A percentile compares a stretch with the other conserved stretches of the same genome.
Evolutionary conservation across 2,888 invertebrate genomes (phyloP).

Genomic region (Eupithecia vulgata): DNA sequence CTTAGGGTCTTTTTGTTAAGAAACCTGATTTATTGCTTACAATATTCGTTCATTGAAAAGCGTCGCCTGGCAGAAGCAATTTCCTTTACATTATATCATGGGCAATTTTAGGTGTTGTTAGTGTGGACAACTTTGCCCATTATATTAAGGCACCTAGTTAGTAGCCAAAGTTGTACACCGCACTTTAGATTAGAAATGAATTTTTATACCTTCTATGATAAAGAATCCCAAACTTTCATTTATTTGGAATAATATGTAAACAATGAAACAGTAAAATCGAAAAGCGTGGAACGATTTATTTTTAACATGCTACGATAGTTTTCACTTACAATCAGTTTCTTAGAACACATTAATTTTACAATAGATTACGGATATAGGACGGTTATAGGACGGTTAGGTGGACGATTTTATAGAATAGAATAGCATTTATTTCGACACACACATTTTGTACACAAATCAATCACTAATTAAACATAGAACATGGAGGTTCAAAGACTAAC

Average conservation of each 20-base stretch:
- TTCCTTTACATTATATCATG: conserved; percentile 40
- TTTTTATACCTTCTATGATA: neutral
- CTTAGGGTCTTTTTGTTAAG: conserved; percentile 35
- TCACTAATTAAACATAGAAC: too few relatives aligned
- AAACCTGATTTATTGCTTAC: conserved; percentile 52
- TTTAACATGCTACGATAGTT: neutral
- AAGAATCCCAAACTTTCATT: neutral
- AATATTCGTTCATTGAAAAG: conserved; percentile 54
- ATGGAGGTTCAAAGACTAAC: too few relatives aligned
- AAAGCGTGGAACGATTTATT: neutral
- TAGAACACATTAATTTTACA: neutral
- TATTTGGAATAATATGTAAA: neutral
- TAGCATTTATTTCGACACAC: too few relatives aligned
- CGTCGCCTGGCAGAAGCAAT: conserved; percentile 43
- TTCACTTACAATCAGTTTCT: too few relatives aligned
- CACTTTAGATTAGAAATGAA: neutral
- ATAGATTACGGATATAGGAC: neutral
- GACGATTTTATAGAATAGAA: too few relatives aligned
- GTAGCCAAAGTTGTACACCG: neutral
- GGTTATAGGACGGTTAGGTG: neutral
- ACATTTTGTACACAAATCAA: too few relatives aligned
- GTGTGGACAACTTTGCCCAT: neutral
- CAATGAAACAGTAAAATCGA: neutral
- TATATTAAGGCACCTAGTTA: neutral
- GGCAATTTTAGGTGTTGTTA: conserved; percentile 7